These are phyloP conservation scores for Polydrusus cervinus DNA, from an alignment of 2,888 invertebrate species.

Conservation along the genomic window DNA sequence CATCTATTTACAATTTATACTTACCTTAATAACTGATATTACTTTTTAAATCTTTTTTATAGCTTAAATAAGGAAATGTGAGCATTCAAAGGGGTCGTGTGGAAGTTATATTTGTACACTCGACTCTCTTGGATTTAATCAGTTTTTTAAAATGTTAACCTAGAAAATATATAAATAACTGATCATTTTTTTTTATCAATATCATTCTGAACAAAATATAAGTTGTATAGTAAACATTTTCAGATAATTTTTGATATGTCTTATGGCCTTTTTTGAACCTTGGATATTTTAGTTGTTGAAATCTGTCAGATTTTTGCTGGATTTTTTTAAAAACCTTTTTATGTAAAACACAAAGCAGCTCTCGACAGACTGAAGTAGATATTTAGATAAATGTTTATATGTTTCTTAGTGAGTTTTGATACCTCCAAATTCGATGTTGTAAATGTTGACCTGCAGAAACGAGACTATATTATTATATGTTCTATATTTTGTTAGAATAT, in stretches of 20 bases:
- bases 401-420: slow-evolving; percentile 31
- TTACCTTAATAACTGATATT: slow-evolving; percentile 1
- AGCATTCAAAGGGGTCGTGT: too few species aligned
- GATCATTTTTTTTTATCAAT: too few species aligned
- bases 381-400: slow-evolving; percentile 18
- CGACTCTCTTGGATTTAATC: background rate
- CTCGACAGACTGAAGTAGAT: slow-evolving; percentile 28
- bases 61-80: too few species aligned
- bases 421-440: slow-evolving; percentile 25
- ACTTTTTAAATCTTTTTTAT: background rate
- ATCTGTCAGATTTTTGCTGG: background rate
- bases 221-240: too few species aligned
- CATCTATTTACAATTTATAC: slow-evolving; percentile 5
- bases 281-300: background rate
- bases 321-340: background rate
- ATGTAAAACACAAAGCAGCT: slow-evolving; percentile 17
- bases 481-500: background rate
- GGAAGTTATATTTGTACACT: background rate
- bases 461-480: background rate
- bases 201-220: too few species aligned
- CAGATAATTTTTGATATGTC: slow-evolving; percentile 4
- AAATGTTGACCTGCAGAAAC: background rate
- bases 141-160: slow-evolving; percentile 3
- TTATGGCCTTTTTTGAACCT: background rate
- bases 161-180: background rate